Evolutionary conservation across 2,888 invertebrate genomes (phyloP).

Genomic region (Diadegma fenestrale): DNA sequence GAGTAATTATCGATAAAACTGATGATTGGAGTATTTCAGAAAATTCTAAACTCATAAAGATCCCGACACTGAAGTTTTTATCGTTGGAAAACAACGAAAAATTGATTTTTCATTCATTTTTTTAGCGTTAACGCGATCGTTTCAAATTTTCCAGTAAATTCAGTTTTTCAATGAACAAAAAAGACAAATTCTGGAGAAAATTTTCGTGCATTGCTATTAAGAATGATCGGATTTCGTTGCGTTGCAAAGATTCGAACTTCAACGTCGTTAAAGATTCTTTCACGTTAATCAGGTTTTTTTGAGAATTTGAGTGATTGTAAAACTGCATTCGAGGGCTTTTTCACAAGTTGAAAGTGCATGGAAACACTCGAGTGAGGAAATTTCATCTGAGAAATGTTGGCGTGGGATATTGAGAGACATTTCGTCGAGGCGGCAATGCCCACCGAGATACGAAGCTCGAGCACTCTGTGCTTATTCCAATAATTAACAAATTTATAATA

Average conservation of each 20-base stretch:
- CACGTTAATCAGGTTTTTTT: neutral
- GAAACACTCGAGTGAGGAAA: neutral
- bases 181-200: too few relatives aligned
- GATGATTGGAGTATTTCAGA: neutral
- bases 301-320: neutral
- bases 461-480: constrained; percentile 53
- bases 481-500: constrained; percentile 62
- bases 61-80: too few relatives aligned
- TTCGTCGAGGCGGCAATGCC: constrained; percentile 6
- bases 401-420: neutral
- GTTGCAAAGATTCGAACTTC: too few relatives aligned
- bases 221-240: too few relatives aligned
- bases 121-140: too few relatives aligned
- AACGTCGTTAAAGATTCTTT: neutral
- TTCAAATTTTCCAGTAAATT: too few relatives aligned
- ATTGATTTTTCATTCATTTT: too few relatives aligned
- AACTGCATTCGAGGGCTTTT: neutral
- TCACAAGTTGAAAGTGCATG: neutral
- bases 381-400: neutral
- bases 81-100: too few relatives aligned
- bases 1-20: neutral
- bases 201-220: too few relatives aligned
- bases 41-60: neutral
- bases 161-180: too few relatives aligned
- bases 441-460: constrained; percentile 38